Percentiles rank a stretch among this genome's conserved stretches.
phyloP scores from a whole-genome alignment of 2,797 vertebrate species.

The Capromys pilorides region DNA sequence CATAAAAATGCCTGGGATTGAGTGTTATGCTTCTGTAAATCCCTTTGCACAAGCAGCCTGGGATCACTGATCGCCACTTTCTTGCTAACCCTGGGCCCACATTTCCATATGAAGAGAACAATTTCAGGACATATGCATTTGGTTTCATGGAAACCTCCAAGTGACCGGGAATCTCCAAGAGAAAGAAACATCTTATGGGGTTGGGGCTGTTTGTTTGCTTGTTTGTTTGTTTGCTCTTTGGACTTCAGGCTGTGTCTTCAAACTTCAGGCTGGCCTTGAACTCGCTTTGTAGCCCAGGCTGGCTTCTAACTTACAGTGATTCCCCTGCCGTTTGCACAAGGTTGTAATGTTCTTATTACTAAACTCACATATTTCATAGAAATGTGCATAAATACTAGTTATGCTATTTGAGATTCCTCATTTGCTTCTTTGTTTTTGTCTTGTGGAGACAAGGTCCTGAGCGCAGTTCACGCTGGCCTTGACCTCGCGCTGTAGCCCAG shows the following conservation, averaged over 20 bases:
- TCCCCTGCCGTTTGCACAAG: background rate
- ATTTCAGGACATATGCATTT: background rate
- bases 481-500: background rate
- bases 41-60: background rate
- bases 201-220: background rate
- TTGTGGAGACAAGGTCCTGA: background rate
- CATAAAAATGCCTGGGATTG: background rate
- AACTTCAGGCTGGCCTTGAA: background rate
- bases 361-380: background rate
- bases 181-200: background rate
- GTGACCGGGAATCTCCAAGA: background rate
- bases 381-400: background rate
- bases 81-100: background rate
- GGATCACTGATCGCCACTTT: background rate
- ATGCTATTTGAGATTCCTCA: background rate
- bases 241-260: background rate
- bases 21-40: background rate
- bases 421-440: background rate
- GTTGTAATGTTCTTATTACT: background rate
- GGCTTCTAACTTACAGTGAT: background rate
- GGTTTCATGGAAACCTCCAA: background rate
- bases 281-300: background rate
- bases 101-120: background rate
- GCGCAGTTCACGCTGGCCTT: background rate
- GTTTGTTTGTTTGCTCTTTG: background rate